Evolutionary conservation across 2,113 vertebrate genomes (phyloP), one percentile per base, ranked within the genome.

Genomic region (Sphyrna mokarran): DNA sequence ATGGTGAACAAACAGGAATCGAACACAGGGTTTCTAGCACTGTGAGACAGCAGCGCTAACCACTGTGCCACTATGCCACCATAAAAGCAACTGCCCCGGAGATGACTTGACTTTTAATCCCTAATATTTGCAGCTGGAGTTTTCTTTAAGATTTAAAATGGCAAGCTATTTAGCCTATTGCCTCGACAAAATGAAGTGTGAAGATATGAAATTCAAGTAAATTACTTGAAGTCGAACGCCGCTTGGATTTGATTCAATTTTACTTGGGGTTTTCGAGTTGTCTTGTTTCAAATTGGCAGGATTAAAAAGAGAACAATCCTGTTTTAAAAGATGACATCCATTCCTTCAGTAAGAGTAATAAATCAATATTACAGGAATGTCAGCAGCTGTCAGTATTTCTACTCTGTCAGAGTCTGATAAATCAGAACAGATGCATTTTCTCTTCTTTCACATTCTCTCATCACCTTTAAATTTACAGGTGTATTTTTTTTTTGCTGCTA

Each of bases 281-380:
- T 94, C 63, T 69, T 94, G 22, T 70, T 94, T 43, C 37, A 70
- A 40, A 23, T 69, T 94, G 91, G 37, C 91, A 94, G 91, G 40
- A 69, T 94, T 94, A 90, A 90, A 90, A 90, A n/a, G 10, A 90
- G 54, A 90, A 29, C 87, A 61, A 68, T 70, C 91, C 40, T 68
- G 58, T 69, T 94, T 94, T 94, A 94, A 94, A 70, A 68, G 63
- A 70, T 26, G 91, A 94, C 37, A 69, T 40, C 63, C 68, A 43
- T 94, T 94, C 63, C 37, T 70, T 40, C 18, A 14, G 20, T 13
- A 37, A 68, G 91, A 69, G 58, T 43, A 94, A 94, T 94, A 69
- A 43, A 94, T 94, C 91, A 94, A 68, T 94, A 70, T 94, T 94
- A 26, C n/a, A 70, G 63, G 13, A 90, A 90, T 61, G 87, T 90